These are phyloP conservation scores for Meghimatium bilineatum DNA, from an alignment of 2,888 invertebrate genomes.

Conservation along the genomic window DNA sequence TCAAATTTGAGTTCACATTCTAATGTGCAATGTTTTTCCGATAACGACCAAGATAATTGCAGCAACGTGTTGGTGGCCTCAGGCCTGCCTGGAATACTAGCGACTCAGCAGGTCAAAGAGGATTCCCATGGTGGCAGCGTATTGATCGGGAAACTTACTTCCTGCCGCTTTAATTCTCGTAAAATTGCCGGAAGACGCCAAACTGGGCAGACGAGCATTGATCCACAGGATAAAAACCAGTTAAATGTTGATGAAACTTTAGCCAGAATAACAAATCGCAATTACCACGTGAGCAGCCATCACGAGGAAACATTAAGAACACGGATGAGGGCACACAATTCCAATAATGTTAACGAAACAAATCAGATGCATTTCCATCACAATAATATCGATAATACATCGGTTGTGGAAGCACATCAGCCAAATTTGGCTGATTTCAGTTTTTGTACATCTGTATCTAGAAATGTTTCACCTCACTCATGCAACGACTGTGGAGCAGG, in stretches of 20 bases:
- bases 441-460: neutral
- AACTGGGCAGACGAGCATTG: neutral
- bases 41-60: neutral
- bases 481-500: neutral
- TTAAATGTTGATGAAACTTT: constrained; percentile 18
- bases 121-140: neutral
- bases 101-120: neutral
- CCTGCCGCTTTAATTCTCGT: neutral
- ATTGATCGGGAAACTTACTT: constrained; percentile 25
- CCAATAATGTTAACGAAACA: neutral
- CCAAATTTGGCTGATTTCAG: neutral
- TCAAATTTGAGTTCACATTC: neutral
- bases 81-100: neutral
- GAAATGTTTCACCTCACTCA: neutral
- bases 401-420: neutral
- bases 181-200: constrained; percentile 10
- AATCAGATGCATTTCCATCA: neutral
- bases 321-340: no score
- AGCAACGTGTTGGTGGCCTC: neutral
- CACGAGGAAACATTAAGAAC: neutral
- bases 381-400: neutral
- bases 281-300: neutral
- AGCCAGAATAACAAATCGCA: neutral
- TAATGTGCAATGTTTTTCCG: neutral
- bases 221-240: neutral